Conservation (phyloP, 37 sponge, comb jelly and placozoan species). For the Trichoplax adhaerens region DNA sequence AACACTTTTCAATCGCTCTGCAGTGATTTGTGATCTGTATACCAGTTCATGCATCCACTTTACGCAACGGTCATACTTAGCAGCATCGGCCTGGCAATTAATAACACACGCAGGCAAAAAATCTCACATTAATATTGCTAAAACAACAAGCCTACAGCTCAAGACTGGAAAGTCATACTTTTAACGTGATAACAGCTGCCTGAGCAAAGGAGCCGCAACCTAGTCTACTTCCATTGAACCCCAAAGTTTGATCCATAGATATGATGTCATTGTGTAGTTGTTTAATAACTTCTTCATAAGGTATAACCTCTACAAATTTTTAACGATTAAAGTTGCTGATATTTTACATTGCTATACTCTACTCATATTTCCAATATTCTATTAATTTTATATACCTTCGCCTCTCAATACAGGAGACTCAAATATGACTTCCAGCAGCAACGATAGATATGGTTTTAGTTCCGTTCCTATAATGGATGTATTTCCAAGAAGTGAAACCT, state of each 20-base stretch:
- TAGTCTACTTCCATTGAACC: constrained; percentile 15
- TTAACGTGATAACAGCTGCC: constrained; percentile 23
- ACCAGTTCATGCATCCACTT: constrained; percentile 43
- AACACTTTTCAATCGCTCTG: constrained; percentile 34
- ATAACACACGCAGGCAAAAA: no score
- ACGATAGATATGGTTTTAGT: constrained; percentile 26
- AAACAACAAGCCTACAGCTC: no score
- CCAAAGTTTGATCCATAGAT: constrained; percentile 17
- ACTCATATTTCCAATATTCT: neutral
- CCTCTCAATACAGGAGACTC: constrained; percentile 59
- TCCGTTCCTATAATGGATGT: constrained; percentile 22
- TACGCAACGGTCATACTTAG: constrained; percentile 50
- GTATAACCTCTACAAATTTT: neutral
- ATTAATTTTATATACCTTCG: constrained; percentile 36
- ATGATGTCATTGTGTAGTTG: neutral
- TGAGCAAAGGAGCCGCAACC: constrained; percentile 21
- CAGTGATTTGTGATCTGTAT: constrained; percentile 32
- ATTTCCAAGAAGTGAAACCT: neutral
- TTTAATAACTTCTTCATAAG: constrained; percentile 4
- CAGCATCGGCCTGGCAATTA: constrained; percentile 32
- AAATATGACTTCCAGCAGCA: constrained; percentile 45
- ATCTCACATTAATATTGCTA: no score
- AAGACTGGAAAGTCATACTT: constrained; percentile 12
- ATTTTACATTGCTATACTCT: no score
- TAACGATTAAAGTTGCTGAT: neutral